Evolutionary conservation across 2,888 invertebrate genomes (phyloP), one percentile per base, ranked within the genome.

Genomic region (Cyclophora punctaria): DNA sequence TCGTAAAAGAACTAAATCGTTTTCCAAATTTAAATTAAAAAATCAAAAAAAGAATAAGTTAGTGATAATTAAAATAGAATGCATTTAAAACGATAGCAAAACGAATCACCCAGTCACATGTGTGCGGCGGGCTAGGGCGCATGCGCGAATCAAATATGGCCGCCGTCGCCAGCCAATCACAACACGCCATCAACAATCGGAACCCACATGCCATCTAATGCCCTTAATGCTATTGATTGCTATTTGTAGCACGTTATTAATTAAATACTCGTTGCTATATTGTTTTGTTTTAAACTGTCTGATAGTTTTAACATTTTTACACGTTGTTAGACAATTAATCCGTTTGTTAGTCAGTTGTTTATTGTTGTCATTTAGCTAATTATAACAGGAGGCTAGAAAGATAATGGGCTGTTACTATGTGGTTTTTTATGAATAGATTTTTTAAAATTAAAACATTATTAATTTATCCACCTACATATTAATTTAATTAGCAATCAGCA

Each of bases 111-210:
- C 66, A 71, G 72, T 73, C 79, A 76, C 78, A 79, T 80, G 78
- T 80, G 76, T 73, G 78, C 61, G 66, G 55, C 62, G 67, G 59
- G 64, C 47, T 52, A 70, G 59, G 64, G 78, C 82, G 83, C 87
- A 83, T 84, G 86, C 84, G 83, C 78, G 68, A 67, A 78, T 76
- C 78, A 75, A 87, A 86, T 70, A 88, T 88, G 87, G 87, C 87
- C 77, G 84, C 66, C 76, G 61, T 58, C 57, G 57, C 59, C 67
- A 71, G 64, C 87, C 86, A 87, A 87, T 86, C 73, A 70, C 55
- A 67, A 62, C 52, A 58, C 75, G 54, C 60, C 66, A 57, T 62
- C 52, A 60, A 62, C 67, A 68, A 65, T 66, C 67, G 67, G 68
- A 71, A 69, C 77, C 69, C 74, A 75, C 67, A 75, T 73, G 69